Evolutionary conservation across 1,140 invertebrate genomes (phyloP).

Genomic region (Lycorma delicatula): DNA sequence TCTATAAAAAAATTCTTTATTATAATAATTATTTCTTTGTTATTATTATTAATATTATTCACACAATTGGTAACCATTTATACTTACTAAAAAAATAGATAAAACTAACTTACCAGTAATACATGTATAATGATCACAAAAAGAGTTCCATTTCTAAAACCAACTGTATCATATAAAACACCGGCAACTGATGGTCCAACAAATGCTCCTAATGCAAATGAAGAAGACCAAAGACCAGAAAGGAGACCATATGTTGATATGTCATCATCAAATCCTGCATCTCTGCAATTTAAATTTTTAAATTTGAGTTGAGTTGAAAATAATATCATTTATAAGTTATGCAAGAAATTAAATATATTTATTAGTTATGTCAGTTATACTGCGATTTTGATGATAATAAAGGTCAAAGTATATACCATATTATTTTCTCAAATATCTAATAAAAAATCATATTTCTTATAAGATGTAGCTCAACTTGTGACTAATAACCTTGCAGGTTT

Average conservation of each 20-base stretch:
- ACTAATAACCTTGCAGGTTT: too few relatives aligned
- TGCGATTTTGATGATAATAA: too few relatives aligned
- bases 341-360: too few relatives aligned
- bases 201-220: constrained; percentile 44
- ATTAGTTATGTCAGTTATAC: too few relatives aligned
- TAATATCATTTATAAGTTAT: too few relatives aligned
- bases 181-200: constrained; percentile 41
- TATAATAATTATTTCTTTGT: neutral
- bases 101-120: constrained; percentile 30
- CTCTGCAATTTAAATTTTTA: constrained; percentile 25
- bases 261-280: constrained; percentile 41
- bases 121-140: constrained; percentile 35
- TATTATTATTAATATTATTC: neutral
- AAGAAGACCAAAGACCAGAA: constrained; percentile 44
- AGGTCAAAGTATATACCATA: too few relatives aligned
- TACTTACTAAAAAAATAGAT: constrained; percentile 11
- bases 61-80: neutral
- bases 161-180: constrained; percentile 37
- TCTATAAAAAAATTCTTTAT: neutral
- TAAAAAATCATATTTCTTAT: too few relatives aligned
- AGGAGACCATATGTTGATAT: constrained; percentile 43
- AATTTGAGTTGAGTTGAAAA: too few relatives aligned
- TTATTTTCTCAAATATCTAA: too few relatives aligned
- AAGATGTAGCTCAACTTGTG: too few relatives aligned
- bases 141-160: constrained; percentile 38